Conservation (phyloP, 1,140 invertebrate genomes). For the Drosophila insularis region DNA sequence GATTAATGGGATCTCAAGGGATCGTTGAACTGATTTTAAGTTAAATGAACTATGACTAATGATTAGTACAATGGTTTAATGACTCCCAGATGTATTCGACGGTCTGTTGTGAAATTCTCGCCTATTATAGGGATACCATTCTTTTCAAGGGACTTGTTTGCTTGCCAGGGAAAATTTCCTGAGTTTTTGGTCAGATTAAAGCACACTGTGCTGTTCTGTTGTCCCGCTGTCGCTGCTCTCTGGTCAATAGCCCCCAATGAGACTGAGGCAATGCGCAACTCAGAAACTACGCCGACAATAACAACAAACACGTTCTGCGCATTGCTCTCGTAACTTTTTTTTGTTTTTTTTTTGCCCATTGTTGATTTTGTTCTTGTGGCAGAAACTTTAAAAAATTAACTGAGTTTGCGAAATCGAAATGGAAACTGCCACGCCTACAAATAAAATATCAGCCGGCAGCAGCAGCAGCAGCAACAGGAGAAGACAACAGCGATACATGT, state of each 20-base stretch:
- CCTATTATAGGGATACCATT: background rate
- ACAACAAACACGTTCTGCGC: slow-evolving; percentile 27
- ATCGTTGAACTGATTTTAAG: background rate
- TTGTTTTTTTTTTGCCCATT: slow-evolving; percentile 29
- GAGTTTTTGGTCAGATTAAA: background rate
- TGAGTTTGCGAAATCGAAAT: slow-evolving; percentile 47
- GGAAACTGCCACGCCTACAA: slow-evolving; percentile 28
- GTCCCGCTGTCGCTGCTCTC: background rate
- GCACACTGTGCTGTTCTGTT: slow-evolving; percentile 37
- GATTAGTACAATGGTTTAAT: background rate
- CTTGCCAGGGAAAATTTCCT: slow-evolving; percentile 15
- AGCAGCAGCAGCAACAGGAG: background rate
- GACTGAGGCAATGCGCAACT: slow-evolving; percentile 9
- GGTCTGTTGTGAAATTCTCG: background rate
- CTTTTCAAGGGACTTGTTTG: background rate
- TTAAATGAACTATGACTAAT: slow-evolving; percentile 9
- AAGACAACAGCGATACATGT: slow-evolving; percentile 13
- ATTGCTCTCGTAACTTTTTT: slow-evolving; percentile 6
- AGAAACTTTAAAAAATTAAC: slow-evolving; percentile 2
- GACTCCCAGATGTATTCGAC: background rate
- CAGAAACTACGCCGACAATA: slow-evolving; percentile 10
- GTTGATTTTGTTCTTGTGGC: slow-evolving; percentile 27
- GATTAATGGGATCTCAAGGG: background rate
- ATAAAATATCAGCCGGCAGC: slow-evolving; percentile 32
- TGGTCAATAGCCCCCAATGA: background rate